Evolutionary conservation across 2,113 vertebrate genomes (phyloP), one percentile per base, ranked within the genome.

Genomic region (Peromyscus polionotus): DNA sequence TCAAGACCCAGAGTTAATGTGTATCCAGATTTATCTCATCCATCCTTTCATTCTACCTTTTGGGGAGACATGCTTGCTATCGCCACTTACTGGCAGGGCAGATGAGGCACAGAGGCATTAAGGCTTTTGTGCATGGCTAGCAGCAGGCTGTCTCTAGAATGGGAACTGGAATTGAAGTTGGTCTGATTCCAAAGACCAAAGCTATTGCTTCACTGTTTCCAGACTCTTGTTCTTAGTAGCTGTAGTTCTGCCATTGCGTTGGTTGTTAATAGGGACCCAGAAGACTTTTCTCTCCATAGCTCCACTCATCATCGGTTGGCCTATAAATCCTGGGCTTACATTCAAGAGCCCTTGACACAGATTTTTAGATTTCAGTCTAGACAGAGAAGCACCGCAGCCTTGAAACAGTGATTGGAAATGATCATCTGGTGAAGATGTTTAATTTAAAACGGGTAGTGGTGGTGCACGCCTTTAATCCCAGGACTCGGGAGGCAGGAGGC

Each of bases 261-360:
- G 72, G 42, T 89, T 93, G 26, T 76, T 36, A 76, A 89, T 2
- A 9, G 95, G 75, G 70, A n/a, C 7, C 83, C 39, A 42, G 67
- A 75, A 57, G 65, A 77, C 13, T 59, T 19, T 88, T n/a, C 20
- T 90, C 48, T 85, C 83, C 80, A 26, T 51, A 33, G 91, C 63
- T 77, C 51, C 14, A 39, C 75, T 89, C 79, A 39, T 79, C 31
- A 45, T 93, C 19, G 39, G 19, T 85, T 42, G 42, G 26, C 39
- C n/a, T 85, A 8, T 86, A 79, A 89, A n/a, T 76, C 42, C 17
- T 42, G 5, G 70, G 89, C 31, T 96, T 95, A 48, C 14, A 20
- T 96, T 85, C 94, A 91, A 85, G 94, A 75, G 39, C 72, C 22
- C 88, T 86, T 93, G 95, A 96, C 92, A 45, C 9, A 75, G 75